Conservation (phyloP, 30 jellyfish, hydroid and myxozoan genomes). For the Cassiopea xamachana region DNA sequence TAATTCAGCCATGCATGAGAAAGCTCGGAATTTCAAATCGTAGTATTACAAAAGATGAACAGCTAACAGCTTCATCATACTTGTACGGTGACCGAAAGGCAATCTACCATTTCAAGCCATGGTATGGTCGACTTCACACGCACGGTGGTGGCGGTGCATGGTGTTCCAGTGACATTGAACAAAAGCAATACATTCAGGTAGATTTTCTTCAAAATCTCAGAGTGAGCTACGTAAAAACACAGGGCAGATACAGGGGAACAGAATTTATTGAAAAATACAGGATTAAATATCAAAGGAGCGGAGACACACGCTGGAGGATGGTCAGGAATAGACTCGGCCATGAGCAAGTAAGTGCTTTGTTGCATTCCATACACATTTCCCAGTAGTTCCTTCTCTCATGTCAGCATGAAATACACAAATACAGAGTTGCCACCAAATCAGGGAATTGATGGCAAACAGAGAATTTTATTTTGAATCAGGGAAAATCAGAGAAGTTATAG, state of each 20-base stretch:
- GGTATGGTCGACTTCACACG: conserved; percentile 57
- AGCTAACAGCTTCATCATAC: conserved; percentile 72
- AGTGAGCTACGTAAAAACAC: conserved; percentile 43
- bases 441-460: no score
- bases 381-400: no score
- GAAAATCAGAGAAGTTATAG: no score
- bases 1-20: conserved; percentile 28
- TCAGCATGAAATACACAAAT: no score
- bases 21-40: conserved; percentile 65
- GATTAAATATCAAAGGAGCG: conserved; percentile 59
- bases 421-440: no score
- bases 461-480: no score
- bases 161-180: conserved; percentile 63
- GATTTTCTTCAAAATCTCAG: conserved; percentile 65
- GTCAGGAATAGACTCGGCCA: conserved; percentile 13
- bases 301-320: conserved; percentile 65
- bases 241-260: conserved; percentile 76
- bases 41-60: conserved; percentile 63
- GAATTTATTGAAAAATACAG: conserved; percentile 56
- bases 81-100: conserved; percentile 49
- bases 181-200: conserved; percentile 67
- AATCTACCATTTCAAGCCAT: conserved; percentile 59
- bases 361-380: no score
- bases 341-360: conserved; percentile 31
- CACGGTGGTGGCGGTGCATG: conserved; percentile 81